Base-by-base conservation (phyloP, 2,888 invertebrate species). In the Panzeria rudis region DNA sequence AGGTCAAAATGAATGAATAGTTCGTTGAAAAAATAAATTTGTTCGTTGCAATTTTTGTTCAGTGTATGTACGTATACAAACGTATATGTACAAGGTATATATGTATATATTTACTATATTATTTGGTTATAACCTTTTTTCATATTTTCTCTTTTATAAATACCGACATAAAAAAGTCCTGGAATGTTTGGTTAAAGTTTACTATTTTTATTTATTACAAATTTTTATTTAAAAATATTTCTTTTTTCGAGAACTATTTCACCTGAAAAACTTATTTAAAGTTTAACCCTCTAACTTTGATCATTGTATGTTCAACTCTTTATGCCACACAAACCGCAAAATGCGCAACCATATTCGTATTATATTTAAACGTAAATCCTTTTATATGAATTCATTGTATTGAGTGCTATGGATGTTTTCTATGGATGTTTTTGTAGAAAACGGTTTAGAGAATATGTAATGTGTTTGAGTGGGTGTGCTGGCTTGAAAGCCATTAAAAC, bases 301-400 rank as follows among this genome's bases (percentile, higher is more conserved):
- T 66, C 47, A 44, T 41, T 56, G 56, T 77, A 32, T 56, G 50
- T 50, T 59, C n/a, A 44, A 35, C 50, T 66, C 23, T 25, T 50
- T 32, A 3, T 7, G 44, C 52, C 52, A 62, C 76, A 76, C 13
- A 62, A 79, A 54, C 71, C 71, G 13, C 79, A 62, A 71, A 71
- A 62, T 71, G 32, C 44, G 15, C 44, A 52, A 69, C 38, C 59
- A 69, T 29, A 41, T n/a, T 41, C 35, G 69, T 52, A 41, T 69
- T 17, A 47, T 44, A 59, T 68, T 50, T 50, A 35, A 56, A 50
- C 13, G 25, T 38, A 41, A 47, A 69, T 61, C n/a, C 35, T 50
- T 59, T 66, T 62, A 35, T 8, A 64, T 47, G 35, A 50, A 59
- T 59, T 35, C 47, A 59, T 38, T 47, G 59, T 35, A 32, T 25